A percentile compares a stretch with the other conserved stretches of the same genome.
These are phyloP conservation scores for Heliornis fulica DNA, from an alignment of 2,113 vertebrate species.

Conservation along the genomic window DNA sequence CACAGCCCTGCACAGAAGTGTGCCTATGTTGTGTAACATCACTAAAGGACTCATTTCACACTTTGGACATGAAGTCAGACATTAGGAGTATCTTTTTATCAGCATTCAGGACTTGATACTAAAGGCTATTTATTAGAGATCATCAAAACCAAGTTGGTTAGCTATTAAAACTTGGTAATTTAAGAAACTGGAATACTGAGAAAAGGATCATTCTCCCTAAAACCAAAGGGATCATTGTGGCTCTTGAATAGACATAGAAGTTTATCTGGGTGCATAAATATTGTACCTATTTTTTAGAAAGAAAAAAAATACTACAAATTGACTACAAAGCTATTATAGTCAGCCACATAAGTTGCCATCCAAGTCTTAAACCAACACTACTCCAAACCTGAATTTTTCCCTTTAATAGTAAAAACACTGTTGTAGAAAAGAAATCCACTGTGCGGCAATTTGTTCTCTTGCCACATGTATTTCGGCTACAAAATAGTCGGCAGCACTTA, in stretches of 20 bases:
- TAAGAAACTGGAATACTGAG: neutral
- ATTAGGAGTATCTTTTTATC: neutral
- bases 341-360: neutral
- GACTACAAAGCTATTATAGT: neutral
- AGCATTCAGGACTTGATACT: neutral
- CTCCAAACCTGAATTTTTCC: neutral
- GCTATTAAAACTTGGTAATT: neutral
- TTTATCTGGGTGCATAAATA: neutral
- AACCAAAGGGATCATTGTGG: neutral
- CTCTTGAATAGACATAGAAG: neutral
- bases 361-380: neutral
- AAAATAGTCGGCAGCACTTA: slow-evolving; percentile 25
- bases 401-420: slow-evolving; percentile 49
- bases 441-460: slow-evolving; percentile 40
- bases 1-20: neutral
- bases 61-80: neutral
- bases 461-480: slow-evolving; percentile 18
- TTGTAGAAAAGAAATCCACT: slow-evolving; percentile 47
- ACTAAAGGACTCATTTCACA: neutral
- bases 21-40: rapidly evolving
- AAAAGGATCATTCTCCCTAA: neutral
- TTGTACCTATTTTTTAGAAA: neutral
- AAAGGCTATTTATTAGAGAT: neutral
- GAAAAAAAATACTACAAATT: no score
- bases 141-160: neutral